Conservation (phyloP, 2,113 vertebrate genomes). For the Pseudorectes ferrugineus region DNA sequence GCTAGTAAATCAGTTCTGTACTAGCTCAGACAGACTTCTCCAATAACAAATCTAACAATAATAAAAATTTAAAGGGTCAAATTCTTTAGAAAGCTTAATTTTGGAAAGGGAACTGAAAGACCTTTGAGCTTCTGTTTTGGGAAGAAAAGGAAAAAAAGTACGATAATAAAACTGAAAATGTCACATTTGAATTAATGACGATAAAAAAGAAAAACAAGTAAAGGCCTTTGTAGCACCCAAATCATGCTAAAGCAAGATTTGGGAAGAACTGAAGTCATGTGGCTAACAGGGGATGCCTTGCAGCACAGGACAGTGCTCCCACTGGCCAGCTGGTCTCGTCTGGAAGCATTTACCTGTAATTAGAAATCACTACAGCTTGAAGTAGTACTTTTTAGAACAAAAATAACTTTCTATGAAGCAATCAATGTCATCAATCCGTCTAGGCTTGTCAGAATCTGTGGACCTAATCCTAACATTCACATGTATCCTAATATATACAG, state of each 20-base stretch:
- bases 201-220: neutral
- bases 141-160: neutral
- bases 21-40: neutral
- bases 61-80: neutral
- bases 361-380: neutral
- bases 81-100: neutral
- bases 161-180: neutral
- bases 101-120: neutral
- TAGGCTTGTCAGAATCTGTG: neutral
- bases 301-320: neutral
- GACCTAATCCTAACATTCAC: neutral
- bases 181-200: neutral
- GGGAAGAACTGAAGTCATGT: neutral
- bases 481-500: neutral
- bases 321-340: neutral
- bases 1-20: neutral
- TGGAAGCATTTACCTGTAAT: neutral
- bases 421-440: neutral
- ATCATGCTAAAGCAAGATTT: neutral
- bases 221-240: neutral
- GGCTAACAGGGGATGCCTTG: neutral
- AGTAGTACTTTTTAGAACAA: neutral
- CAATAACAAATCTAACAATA: neutral
- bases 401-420: neutral
- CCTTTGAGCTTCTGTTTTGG: neutral